These are phyloP conservation scores for Epsilonema sp. DNA, from an alignment of 2,888 invertebrate genomes.

Conservation along the genomic window DNA sequence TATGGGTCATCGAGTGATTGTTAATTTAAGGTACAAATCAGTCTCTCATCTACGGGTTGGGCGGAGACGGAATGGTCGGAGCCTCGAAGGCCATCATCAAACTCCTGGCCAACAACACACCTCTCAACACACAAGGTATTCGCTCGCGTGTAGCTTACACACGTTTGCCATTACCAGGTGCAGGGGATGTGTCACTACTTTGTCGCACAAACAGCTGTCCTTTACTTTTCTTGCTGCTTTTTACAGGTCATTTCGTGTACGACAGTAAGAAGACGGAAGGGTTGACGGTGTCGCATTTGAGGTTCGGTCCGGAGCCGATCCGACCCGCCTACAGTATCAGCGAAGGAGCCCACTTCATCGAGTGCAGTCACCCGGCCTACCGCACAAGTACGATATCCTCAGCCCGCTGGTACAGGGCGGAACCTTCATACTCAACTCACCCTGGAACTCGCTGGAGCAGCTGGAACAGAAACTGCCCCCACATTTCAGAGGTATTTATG, in stretches of 20 bases:
- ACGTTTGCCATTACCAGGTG: no score
- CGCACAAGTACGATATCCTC: conserved; percentile 14
- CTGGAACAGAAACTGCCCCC: conserved; percentile 13
- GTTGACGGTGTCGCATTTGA: conserved; percentile 13
- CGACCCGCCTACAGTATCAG: neutral
- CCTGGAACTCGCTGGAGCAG: conserved; percentile 11
- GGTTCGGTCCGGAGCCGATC: conserved; percentile 12
- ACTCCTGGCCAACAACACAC: conserved; percentile 13
- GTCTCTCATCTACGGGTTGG: conserved; percentile 14
- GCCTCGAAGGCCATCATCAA: conserved; percentile 14
- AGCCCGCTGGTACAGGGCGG: conserved; percentile 12
- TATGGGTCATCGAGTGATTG: no score
- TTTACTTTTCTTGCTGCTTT: no score
- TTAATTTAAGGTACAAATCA: neutral
- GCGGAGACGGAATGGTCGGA: conserved; percentile 14
- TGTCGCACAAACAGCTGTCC: no score
- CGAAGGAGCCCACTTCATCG: conserved; percentile 9
- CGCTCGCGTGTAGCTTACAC: no score
- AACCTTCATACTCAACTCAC: conserved; percentile 14
- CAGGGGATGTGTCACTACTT: no score
- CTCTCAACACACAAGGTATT: conserved; percentile 13
- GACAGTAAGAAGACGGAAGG: conserved; percentile 15
- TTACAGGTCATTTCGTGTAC: conserved; percentile 14
- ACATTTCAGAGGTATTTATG: conserved; percentile 3
- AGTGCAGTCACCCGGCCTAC: conserved; percentile 9